Base-by-base conservation (phyloP, 2,797 vertebrate genomes). In the Centropyge bicolor region DNA sequence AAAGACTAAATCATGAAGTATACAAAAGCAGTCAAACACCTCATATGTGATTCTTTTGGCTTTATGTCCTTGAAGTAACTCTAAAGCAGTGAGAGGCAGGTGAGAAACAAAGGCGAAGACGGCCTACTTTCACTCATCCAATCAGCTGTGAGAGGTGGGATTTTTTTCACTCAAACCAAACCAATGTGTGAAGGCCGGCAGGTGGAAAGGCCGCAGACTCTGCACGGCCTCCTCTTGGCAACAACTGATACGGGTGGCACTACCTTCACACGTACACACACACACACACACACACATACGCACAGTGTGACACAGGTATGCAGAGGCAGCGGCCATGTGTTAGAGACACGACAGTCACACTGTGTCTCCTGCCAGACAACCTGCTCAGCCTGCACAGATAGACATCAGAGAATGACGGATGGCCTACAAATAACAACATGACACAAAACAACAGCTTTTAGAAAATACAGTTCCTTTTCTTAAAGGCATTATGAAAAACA, bases 321-420 rank as follows among this genome's bases (percentile, higher is more conserved):
- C 48, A 59, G 49, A 55, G 43, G n/a, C 24, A 20, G 31, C 6
- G 0, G 24, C 65, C 81, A 56, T 61, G 54, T 31, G 52, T 5
- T 49, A 17, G 2, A 45, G 19, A 48, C 1, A 20, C 6, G 38
- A 52, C 41, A 22, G 67, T 67, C 59, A 62, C 27, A 48, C 1
- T 0, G 10, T 20, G 46, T 72, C 12, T 8, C n/a, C n/a, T 40
- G 60, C 11, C 16, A 38, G 36, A 0, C 36, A 64, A 83, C 82
- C 77, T 60, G 65, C 84, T 78, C 60, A 71, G 49, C 87, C 84
- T 70, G 82, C 76, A 76, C 57, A 75, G 90, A 92, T 85, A 79
- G 1, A 65, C 45, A 88, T 91, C 88, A 75, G 35, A 27, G 17
- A 35, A n/a, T 24, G 27, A 60, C 12, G 35, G 22, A 27, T 8